Conservation (phyloP, 2,797 vertebrate genomes). For the Malacoctenus gilli region DNA sequence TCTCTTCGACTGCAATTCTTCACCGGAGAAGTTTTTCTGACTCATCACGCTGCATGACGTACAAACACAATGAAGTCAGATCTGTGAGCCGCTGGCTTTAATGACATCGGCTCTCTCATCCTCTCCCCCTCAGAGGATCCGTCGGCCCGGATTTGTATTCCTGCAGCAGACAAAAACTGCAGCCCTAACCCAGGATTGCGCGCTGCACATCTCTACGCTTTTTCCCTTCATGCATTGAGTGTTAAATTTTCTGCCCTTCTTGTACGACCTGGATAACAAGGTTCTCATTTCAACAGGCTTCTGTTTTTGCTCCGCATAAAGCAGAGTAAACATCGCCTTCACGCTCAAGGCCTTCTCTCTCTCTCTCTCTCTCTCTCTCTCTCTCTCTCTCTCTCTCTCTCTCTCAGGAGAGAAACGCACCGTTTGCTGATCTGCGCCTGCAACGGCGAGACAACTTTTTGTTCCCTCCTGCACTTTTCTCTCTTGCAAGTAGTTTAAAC, state of each 20-base stretch:
- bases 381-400: no score
- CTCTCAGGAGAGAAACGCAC: constrained; percentile 22
- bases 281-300: constrained; percentile 25
- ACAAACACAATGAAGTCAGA: constrained; percentile 43
- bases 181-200: constrained; percentile 9
- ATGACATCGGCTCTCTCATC: constrained; percentile 50
- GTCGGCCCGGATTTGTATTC: constrained; percentile 37
- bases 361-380: no score
- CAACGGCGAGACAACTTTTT: constrained; percentile 10
- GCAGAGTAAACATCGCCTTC: constrained; percentile 11
- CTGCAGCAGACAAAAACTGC: constrained; percentile 24
- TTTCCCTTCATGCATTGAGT: constrained; percentile 10
- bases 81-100: constrained; percentile 39
- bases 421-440: constrained; percentile 13
- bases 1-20: constrained; percentile 49
- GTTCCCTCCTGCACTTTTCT: constrained; percentile 12
- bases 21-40: constrained; percentile 51
- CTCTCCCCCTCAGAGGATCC: constrained; percentile 19
- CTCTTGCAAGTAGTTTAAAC: constrained; percentile 3
- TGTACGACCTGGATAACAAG: constrained; percentile 17
- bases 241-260: constrained; percentile 18
- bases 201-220: constrained; percentile 1
- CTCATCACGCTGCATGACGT: constrained; percentile 40
- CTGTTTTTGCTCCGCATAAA: constrained; percentile 28
- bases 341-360: constrained; percentile 16